Evolutionary conservation across 2,888 invertebrate species (phyloP).

Genomic region (Ligdia adustata): DNA sequence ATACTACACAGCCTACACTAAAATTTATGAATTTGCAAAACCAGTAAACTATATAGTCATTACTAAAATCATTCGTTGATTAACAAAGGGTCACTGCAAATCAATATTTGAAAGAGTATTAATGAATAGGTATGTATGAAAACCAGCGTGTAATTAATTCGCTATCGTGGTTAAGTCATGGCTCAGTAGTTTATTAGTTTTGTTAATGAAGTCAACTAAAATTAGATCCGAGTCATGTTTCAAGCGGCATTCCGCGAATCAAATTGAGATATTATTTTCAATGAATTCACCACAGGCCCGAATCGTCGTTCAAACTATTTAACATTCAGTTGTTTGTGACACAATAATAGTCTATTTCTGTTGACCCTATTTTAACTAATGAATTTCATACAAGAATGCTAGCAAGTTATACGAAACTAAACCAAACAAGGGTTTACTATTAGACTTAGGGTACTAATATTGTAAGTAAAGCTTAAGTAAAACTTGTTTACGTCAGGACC

Average conservation of each 20-base stretch:
- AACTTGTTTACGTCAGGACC: neutral
- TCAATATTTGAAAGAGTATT: constrained; percentile 7
- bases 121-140: neutral
- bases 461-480: neutral
- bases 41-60: constrained; percentile 29
- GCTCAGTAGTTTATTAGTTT: constrained; percentile 17
- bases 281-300: no score
- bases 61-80: constrained; percentile 26
- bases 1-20: constrained; percentile 25
- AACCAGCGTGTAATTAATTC: constrained; percentile 15
- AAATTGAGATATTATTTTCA: constrained; percentile 3
- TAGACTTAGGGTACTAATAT: neutral
- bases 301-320: no score
- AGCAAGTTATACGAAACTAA: no score
- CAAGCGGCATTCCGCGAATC: constrained; percentile 14
- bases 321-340: no score
- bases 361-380: no score
- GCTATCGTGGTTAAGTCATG: constrained; percentile 5
- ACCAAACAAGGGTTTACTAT: neutral
- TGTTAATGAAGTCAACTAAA: constrained; percentile 24
- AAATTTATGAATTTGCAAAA: constrained; percentile 35
- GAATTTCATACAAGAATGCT: no score
- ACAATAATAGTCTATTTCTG: no score
- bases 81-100: constrained; percentile 17
- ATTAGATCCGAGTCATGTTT: constrained; percentile 18